Base-by-base conservation (phyloP, 23 tunicate genomes). In the Ciona savignyi region DNA sequence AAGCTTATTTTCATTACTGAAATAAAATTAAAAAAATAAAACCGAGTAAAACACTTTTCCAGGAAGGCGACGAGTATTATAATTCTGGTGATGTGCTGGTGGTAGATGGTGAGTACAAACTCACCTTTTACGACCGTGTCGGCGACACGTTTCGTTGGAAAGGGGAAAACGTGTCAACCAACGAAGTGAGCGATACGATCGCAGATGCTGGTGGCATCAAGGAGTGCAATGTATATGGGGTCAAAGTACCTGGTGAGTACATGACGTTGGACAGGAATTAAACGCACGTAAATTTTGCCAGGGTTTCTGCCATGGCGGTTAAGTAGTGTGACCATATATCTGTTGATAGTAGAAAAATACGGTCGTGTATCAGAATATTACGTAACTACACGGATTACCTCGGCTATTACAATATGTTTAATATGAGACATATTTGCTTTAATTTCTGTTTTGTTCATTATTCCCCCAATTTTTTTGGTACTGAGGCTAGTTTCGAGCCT, bases 71-170 rank as follows among this genome's bases (percentile, higher is more conserved):
- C 62, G 24, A 51, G 27, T 90, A 83, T 80, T 90, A 78, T 78
- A 82, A 90, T 78, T 68, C 85, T 11, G 97, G 97, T 29, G 97
- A 90, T 34, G 2, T 90, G 2, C 34, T 90, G 68, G 66, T 66
- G 74, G 62, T 77, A 1, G 82, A 83, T 33, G 65, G 33, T 11
- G 35, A 84, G 11, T 90, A 90, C 34, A 67, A 34, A 28, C 42
- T 90, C 42, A 63, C 29, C 33, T 90, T 83, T 70, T 67, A 79
- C 30, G 97, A 90, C 48, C 85, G 97, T 0, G 66, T 90, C 24
- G 97, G 97, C 30, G 97, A 90, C 68, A 90, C 97, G 0, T 90
- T 70, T 65, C 78, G 97, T 27, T 90, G 97, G 97, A 90, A 90
- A 84, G 97, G 97, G 0, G 97, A 90, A 70, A 90, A 90, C 71